Evolutionary conservation across 2,113 vertebrate genomes (phyloP).

Genomic region (Chamaea fasciata): DNA sequence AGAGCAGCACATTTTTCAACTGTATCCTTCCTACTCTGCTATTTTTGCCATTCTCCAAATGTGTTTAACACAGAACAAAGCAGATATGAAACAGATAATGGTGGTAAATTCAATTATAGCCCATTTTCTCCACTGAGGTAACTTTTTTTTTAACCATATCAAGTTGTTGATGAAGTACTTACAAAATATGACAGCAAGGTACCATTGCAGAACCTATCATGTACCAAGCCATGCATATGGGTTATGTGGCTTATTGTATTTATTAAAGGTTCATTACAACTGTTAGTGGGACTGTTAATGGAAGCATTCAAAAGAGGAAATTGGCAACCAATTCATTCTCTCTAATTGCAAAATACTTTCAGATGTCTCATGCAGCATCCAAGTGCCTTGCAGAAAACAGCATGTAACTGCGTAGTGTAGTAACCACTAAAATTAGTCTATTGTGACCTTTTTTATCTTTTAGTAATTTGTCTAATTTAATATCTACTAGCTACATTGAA

Average conservation of each 20-base stretch:
- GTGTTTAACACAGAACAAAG: not conserved
- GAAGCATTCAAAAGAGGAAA: not conserved
- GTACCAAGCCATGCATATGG: not conserved
- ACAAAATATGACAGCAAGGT: not conserved
- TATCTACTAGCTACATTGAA: not conserved
- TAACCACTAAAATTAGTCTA: not conserved
- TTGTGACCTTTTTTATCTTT: not conserved
- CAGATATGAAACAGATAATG: not conserved
- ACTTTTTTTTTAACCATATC: not conserved
- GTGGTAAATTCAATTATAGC: not conserved
- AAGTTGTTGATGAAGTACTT: not conserved
- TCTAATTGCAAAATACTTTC: conserved; percentile 10
- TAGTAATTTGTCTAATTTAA: not conserved
- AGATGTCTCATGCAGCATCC: not conserved
- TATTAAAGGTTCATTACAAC: not conserved
- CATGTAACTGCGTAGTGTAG: not conserved
- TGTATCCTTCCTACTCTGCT: not conserved
- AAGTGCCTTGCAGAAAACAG: not conserved
- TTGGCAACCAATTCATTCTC: conserved; percentile 3
- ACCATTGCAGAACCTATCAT: not conserved
- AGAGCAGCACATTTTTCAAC: not conserved
- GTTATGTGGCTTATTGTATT: not conserved
- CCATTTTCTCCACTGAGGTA: not conserved
- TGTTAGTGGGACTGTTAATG: not conserved
- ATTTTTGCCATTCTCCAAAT: not conserved